phyloP scores from a whole-genome alignment of 2,888 invertebrate species.

The Acholoe squamosa region DNA sequence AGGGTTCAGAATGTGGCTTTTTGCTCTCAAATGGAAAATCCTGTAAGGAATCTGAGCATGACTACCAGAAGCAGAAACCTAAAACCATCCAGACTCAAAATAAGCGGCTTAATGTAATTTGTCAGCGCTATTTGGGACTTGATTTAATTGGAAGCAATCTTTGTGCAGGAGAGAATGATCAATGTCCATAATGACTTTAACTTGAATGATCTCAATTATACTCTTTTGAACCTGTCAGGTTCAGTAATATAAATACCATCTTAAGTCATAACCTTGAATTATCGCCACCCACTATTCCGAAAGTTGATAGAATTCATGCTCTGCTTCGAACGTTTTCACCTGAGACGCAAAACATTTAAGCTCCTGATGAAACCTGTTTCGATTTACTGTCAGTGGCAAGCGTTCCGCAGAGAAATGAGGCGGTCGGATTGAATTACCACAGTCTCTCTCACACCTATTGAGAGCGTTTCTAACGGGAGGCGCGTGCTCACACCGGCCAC shows the following conservation, averaged over 20 bases:
- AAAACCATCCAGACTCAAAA: not conserved
- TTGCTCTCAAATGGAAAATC: not conserved
- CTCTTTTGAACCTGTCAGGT: not conserved
- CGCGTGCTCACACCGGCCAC: not conserved
- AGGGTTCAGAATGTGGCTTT: not conserved
- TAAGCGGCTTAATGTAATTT: conserved; percentile 7
- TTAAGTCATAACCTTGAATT: not conserved
- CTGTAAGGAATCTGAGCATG: not conserved
- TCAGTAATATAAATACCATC: not conserved
- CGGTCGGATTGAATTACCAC: not conserved
- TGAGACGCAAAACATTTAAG: not conserved
- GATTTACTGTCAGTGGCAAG: not conserved
- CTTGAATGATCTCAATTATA: not conserved
- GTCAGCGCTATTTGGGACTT: not conserved
- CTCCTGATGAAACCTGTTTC: not conserved
- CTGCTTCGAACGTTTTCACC: conserved; percentile 9
- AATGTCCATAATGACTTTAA: not conserved
- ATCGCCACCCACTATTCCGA: not conserved
- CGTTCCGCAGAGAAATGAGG: not conserved
- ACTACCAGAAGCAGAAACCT: not conserved
- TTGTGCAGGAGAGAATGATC: not conserved
- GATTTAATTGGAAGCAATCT: conserved; percentile 6
- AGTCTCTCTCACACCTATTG: conserved; percentile 23
- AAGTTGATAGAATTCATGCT: not conserved
- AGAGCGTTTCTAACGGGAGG: not conserved